Evolutionary conservation across 2,888 invertebrate species (phyloP), one percentile per base, ranked within the genome.

Genomic region (Clivina fossor): DNA sequence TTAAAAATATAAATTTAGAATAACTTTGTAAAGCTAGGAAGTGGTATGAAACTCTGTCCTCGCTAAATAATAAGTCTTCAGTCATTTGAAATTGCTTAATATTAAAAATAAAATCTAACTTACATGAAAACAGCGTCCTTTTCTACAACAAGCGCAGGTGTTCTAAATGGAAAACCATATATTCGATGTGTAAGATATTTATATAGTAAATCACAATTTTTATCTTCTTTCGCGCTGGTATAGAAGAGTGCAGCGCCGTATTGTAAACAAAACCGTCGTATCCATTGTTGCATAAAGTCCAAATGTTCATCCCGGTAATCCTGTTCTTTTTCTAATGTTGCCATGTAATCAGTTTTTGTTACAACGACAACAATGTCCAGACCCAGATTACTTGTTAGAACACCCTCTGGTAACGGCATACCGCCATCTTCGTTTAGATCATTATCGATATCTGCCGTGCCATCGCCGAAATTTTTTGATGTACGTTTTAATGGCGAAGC

Each of bases 271-370:
- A 98, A 97, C 72, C 91, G 86, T 61, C 98, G 81, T 65, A 98
- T 84, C 87, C 95, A 93, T 74, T 95, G 94, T 77, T 98, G 96
- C 80, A 98, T 96, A 77, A 96, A 98, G 78, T 98, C 98, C 71
- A 97, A 92, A 76, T 97, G 93, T 76, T 98, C 97, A 74, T 98
- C 97, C 71, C 90, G 86, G 73, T 93, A 98, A 74, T 97, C 97
- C 71, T 91, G 89, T 72, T 98, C 96, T 73, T 97, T 97, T 74
- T 97, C 97, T 71, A 98, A 79, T 40, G 89, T 90, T 69, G 89
- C 88, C 88, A 98, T 97, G 77, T 93, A 93, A 81, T 98, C 98
- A 70, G 96, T 96, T 91, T 98, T 98, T 63, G 98, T 96, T 65
- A 95, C 90, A 65, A 98, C 96, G 58, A 98, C 96, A 63, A 97